phyloP scores from a whole-genome alignment of 1,140 invertebrate species.

The Trichomalopsis sarcophagae region DNA sequence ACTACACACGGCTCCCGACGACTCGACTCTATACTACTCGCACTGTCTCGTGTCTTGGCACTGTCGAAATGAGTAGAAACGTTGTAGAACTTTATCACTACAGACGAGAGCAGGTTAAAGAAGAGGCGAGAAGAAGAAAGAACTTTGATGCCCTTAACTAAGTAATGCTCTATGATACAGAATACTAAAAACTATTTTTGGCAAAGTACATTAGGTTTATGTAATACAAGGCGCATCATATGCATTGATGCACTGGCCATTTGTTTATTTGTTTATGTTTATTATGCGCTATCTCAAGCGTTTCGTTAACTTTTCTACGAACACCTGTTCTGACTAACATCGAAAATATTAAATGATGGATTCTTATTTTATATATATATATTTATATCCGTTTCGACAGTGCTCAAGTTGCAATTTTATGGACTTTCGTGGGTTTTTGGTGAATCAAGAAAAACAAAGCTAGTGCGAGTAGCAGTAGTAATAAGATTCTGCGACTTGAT shows the following conservation, averaged over 20 bases:
- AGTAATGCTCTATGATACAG: conserved; percentile 71
- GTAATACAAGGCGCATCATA: conserved; percentile 62
- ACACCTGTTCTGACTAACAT: conserved; percentile 50
- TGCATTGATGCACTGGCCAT: conserved; percentile 75
- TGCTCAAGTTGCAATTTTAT: conserved; percentile 23
- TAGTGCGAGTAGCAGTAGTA: conserved; percentile 23
- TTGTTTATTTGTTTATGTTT: conserved; percentile 53
- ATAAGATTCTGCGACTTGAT: neutral
- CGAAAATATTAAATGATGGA: conserved; percentile 3
- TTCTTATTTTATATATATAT: conserved; percentile 37
- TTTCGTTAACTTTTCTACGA: conserved; percentile 64
- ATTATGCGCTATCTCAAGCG: conserved; percentile 71
- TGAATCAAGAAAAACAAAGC: neutral
- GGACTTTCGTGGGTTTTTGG: neutral
- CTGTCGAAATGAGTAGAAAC: conserved; percentile 22
- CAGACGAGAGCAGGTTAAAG: conserved; percentile 51
- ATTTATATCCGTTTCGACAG: conserved; percentile 50
- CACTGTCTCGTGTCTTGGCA: conserved; percentile 11
- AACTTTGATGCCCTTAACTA: conserved; percentile 71
- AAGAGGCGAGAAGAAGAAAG: conserved; percentile 56
- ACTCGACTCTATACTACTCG: conserved; percentile 50
- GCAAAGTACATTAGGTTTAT: conserved; percentile 76
- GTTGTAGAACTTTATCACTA: conserved; percentile 12
- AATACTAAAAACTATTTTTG: conserved; percentile 76
- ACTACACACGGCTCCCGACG: conserved; percentile 60